Base-by-base conservation (phyloP, 2,113 vertebrate species). In the Pedionomus torquatus region DNA sequence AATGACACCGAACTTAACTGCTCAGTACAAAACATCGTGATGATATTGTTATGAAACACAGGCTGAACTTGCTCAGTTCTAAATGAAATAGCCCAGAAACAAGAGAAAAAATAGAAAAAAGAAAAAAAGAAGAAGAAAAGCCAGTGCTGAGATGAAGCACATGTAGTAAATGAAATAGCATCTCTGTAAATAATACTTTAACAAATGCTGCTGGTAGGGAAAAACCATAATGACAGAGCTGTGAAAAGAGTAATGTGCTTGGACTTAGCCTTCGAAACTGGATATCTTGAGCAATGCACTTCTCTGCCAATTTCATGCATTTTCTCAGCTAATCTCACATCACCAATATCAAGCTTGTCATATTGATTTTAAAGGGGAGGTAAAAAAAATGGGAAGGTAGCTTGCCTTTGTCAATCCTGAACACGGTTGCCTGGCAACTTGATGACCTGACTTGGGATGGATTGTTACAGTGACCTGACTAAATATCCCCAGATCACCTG, bases 371-470 rank as follows among this genome's bases (percentile, higher is more conserved):
- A 98, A 87, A 93, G 11, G 26, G 25, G 97, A 97, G 46, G 71
- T 7, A 28, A 82, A 83, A 75, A 97, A 97, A 96, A 97, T 52
- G 91, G 91, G 96, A 98, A 98, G 98, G 98, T 98, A 98, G 96
- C 97, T 97, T 98, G 98, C 98, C 97, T 98, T 98, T 99, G 98
- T 98, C 98, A 98, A 97, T 98, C 98, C 93, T 31, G 87, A 96
- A 82, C 93, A 97, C 3, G 0, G 98, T 99, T 99, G 98, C 98
- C 97, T 98, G 97, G 98, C 98, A 99, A 99, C 98, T 97, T 93
- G 96, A 94, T 98, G 98, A 98, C 98, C 98, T 95, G 95, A 96
- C 95, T 97, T 95, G 87, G 88, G 88, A 91, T 86, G 95, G 57
- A 96, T 94, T 93, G 83, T 89, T 92, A 83, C 84, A 90, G 64